A percentile compares a stretch with the other conserved stretches of the same genome.
These are phyloP conservation scores for Dolichallabes microphthalmus DNA, from an alignment of 2,113 vertebrate species.

Conservation along the genomic window DNA sequence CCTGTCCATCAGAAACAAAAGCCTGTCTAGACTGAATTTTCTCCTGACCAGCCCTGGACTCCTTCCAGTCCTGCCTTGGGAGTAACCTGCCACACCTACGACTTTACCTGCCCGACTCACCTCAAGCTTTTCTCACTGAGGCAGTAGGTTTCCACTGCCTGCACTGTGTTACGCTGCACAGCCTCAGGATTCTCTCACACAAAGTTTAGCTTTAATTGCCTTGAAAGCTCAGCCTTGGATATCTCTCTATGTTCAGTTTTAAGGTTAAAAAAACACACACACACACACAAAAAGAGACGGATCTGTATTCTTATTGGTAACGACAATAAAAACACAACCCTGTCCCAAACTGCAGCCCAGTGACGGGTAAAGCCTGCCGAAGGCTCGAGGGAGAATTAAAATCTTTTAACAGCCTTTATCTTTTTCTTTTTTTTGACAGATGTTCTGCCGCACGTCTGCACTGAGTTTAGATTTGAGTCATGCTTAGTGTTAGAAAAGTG, in stretches of 20 bases:
- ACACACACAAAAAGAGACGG: not conserved
- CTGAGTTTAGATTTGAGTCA: not conserved
- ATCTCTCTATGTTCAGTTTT: not conserved
- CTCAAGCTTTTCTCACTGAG: not conserved
- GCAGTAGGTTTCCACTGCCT: not conserved
- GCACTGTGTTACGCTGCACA: not conserved
- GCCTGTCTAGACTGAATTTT: not conserved
- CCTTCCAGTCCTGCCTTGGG: not conserved
- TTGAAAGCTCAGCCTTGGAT: not conserved
- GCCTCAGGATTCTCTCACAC: not conserved
- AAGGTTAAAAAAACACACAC: not conserved
- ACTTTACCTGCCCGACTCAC: not conserved
- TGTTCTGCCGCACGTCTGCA: not conserved
- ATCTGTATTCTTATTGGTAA: not conserved
- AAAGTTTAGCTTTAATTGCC: too few relatives aligned
- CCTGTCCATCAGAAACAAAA: not conserved
- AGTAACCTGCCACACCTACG: too few relatives aligned
- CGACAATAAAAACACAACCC: not conserved
- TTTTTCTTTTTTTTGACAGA: not conserved
- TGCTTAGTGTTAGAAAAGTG: not conserved
- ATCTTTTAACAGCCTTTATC: not conserved
- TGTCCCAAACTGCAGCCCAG: not conserved
- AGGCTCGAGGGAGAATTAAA: not conserved
- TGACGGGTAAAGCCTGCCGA: not conserved
- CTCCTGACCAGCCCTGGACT: not conserved